These are phyloP conservation scores for Rotaria sp. DNA, from an alignment of 2,888 invertebrate genomes.

Conservation along the genomic window DNA sequence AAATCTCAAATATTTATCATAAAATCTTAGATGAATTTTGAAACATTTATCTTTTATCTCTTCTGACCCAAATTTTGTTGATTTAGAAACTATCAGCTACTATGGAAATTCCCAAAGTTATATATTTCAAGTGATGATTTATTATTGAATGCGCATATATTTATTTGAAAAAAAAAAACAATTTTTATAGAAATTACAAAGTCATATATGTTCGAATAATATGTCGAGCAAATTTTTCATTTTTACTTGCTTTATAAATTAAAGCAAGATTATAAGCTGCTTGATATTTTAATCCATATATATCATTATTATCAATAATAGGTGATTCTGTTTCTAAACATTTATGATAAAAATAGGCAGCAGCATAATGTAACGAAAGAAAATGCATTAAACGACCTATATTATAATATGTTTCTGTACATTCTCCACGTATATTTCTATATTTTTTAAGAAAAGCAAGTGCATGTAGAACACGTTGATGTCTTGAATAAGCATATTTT, in stretches of 20 bases:
- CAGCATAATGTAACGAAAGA: constrained; percentile 37
- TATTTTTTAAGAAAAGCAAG: constrained; percentile 38
- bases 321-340: constrained; percentile 33
- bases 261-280: constrained; percentile 50
- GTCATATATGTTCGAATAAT: constrained; percentile 47
- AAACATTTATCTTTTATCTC: too few relatives aligned
- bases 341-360: constrained; percentile 39
- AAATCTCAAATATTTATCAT: too few relatives aligned
- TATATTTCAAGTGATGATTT: not conserved
- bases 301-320: constrained; percentile 15
- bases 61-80: too few relatives aligned
- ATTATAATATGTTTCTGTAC: constrained; percentile 40
- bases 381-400: constrained; percentile 39
- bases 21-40: too few relatives aligned
- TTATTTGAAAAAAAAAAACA: not conserved
- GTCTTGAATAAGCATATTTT: constrained; percentile 71
- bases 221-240: constrained; percentile 45
- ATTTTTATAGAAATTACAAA: constrained; percentile 42
- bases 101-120: too few relatives aligned
- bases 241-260: constrained; percentile 48
- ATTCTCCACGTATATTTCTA: constrained; percentile 36
- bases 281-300: constrained; percentile 46
- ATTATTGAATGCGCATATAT: not conserved
- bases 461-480: constrained; percentile 69
- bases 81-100: too few relatives aligned